phyloP scores from a whole-genome alignment of 2,113 vertebrate species.

The Pedetes capensis region DNA sequence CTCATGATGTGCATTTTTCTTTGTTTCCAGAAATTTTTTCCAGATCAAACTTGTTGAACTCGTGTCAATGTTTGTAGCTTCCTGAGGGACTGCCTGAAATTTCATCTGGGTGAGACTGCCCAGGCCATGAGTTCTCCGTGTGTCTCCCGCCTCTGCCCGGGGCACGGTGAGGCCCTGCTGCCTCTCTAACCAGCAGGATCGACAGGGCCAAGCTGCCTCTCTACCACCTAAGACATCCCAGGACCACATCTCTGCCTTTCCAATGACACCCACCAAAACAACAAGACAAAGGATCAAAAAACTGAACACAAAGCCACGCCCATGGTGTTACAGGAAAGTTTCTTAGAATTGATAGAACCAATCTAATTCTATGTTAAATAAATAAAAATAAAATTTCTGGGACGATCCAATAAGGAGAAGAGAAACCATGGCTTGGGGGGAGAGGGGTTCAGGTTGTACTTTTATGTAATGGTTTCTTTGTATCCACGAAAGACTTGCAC shows the following conservation, averaged over 20 bases:
- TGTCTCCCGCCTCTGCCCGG: not conserved
- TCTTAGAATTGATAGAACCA: not conserved
- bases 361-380: not conserved
- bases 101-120: fast-evolving
- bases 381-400: not conserved
- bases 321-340: not conserved
- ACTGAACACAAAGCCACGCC: not conserved
- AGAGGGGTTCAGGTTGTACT: not conserved
- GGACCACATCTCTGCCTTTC: not conserved
- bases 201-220: too few relatives aligned
- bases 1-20: not conserved
- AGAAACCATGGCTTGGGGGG: not conserved
- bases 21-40: not conserved
- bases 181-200: not conserved
- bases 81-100: not conserved
- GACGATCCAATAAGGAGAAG: not conserved
- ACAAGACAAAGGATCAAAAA: not conserved
- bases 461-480: not conserved
- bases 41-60: not conserved
- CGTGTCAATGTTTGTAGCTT: not conserved
- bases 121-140: fast-evolving
- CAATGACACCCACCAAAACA: not conserved
- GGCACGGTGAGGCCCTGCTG: fast-evolving
- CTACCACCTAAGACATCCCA: too few relatives aligned
- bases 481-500: not conserved